Conservation (phyloP, 1,140 invertebrate genomes). For the Drosophila tsacasi region DNA sequence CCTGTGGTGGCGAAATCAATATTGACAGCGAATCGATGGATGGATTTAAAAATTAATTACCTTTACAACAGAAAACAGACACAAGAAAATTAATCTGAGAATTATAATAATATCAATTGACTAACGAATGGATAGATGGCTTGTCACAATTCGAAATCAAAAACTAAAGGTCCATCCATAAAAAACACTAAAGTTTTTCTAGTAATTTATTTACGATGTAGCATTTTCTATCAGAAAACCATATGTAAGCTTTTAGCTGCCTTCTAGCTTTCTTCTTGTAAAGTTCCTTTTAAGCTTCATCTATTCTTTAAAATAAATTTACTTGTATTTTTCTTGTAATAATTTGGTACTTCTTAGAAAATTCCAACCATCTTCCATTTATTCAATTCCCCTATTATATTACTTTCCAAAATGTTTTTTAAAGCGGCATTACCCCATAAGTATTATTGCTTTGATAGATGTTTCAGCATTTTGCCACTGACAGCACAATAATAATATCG, state of each 20-base stretch:
- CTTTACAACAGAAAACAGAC: too few species aligned
- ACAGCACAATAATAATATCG: slow-evolving; percentile 61
- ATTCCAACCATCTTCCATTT: background rate
- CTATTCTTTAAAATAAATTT: too few species aligned
- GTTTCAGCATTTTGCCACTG: slow-evolving; percentile 12
- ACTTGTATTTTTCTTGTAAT: background rate
- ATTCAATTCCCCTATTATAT: background rate
- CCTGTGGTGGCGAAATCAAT: slow-evolving; percentile 67
- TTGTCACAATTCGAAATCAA: background rate
- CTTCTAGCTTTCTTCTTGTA: too few species aligned
- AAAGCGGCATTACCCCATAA: background rate
- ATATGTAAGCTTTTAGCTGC: too few species aligned
- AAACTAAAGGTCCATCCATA: too few species aligned
- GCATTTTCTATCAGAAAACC: too few species aligned
- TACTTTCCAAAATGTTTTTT: background rate
- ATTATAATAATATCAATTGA: background rate
- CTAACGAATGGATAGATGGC: too few species aligned
- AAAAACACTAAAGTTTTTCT: too few species aligned
- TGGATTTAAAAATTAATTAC: background rate
- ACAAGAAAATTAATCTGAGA: background rate
- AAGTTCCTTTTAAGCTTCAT: background rate
- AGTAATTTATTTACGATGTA: too few species aligned
- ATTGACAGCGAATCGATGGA: slow-evolving; percentile 22
- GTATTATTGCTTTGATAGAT: slow-evolving; percentile 12
- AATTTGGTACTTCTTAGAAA: background rate